Conservation (phyloP, 2,888 invertebrate genomes). For the Eurois occulta region DNA sequence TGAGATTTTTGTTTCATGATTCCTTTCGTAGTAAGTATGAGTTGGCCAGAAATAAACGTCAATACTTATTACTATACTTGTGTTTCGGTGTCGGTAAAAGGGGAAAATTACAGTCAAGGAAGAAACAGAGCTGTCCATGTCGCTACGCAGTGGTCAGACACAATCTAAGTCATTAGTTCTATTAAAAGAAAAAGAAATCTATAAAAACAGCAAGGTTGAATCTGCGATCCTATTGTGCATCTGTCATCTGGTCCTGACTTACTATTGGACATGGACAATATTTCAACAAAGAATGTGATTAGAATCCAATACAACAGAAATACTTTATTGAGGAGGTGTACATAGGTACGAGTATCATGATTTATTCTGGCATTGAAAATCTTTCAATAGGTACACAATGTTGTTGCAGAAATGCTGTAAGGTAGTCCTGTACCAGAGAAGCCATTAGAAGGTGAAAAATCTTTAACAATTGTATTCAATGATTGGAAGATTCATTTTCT, state of each 20-base stretch:
- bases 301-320: too few species aligned
- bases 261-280: too few species aligned
- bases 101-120: not conserved
- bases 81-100: not conserved
- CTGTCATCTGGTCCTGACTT: too few species aligned
- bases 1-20: conserved; percentile 13
- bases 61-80: too few species aligned
- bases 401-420: not conserved
- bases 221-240: not conserved
- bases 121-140: not conserved
- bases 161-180: not conserved
- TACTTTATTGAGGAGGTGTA: too few species aligned
- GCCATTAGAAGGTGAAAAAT: too few species aligned
- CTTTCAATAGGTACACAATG: too few species aligned
- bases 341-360: too few species aligned
- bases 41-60: not conserved
- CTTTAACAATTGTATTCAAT: too few species aligned
- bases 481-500: not conserved
- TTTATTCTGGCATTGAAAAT: too few species aligned
- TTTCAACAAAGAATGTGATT: too few species aligned
- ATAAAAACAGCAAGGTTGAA: not conserved
- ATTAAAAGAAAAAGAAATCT: not conserved
- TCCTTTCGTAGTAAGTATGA: not conserved
- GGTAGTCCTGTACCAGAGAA: not conserved
- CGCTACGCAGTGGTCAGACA: not conserved